Base-by-base conservation (phyloP, 1,140 invertebrate genomes). In the Ganaspis sp. region DNA sequence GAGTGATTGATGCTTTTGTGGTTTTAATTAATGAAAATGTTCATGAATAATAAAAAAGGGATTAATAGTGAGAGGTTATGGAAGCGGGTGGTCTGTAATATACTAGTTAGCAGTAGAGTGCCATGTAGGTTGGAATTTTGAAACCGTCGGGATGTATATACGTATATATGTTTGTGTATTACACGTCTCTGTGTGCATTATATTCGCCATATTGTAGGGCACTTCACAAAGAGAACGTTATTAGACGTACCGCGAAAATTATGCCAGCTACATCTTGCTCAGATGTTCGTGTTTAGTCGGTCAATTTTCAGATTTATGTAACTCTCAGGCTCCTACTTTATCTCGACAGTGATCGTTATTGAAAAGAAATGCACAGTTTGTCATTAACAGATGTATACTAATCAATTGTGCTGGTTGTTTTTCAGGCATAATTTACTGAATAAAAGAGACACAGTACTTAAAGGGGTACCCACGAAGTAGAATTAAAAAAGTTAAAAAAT, bases 161-260 rank as follows among this genome's bases (percentile, higher is more conserved):
- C 12, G 15, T 26, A 26, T 11, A 26, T 5, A 12, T 29, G 23
- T n/a, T n/a, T n/a, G n/a, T n/a, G n/a, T n/a, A n/a, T n/a, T 58
- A 58, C 54, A 58, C 23, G 54, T 58, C 54, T 58, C 21, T 58
- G 54, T 58, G 21, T 12, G 11, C 75, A 76, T 80, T 80, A 74
- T 80, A 54, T 54, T 74, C 70, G 37, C 71, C 73, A 75, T 73
- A 75, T 40, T 38, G 69, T 34, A 54, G 72, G 69, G 38, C 40
- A 72, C 73, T 79, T 69, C 78, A 83, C 82, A 83, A 83, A 85
- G 83, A 80, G 76, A 75, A 79, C 78, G 77, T 82, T 85, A 83
- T 85, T 85, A 83, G 78, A 81, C 80, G 70, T 77, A 69, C 69
- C 76, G 74, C 75, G 75, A 49, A 81, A 81, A 85, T 85, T 83